These are phyloP conservation scores for Harpagifer antarcticus DNA, from an alignment of 2,797 vertebrate species.

Conservation along the genomic window DNA sequence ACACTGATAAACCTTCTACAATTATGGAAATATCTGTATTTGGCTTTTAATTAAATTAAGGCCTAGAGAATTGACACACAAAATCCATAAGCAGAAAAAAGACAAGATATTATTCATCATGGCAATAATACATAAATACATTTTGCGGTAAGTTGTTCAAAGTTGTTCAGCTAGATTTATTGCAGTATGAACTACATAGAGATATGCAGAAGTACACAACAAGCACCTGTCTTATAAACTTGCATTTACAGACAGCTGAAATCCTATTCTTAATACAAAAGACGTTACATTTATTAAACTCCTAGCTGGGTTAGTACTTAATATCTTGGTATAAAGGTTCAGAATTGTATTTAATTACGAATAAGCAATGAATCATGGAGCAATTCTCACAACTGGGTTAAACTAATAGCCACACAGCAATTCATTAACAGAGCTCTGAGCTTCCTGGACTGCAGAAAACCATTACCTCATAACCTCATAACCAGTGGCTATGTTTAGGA, in stretches of 20 bases:
- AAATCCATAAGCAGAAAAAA: too few relatives aligned
- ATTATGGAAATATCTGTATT: conserved; percentile 5
- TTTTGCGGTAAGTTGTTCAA: too few relatives aligned
- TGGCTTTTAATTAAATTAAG: neutral
- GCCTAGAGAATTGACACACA: too few relatives aligned
- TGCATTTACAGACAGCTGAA: too few relatives aligned
- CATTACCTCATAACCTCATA: neutral
- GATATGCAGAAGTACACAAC: too few relatives aligned
- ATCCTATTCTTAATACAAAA: neutral
- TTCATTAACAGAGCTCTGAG: neutral
- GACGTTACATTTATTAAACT: neutral
- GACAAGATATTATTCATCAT: too few relatives aligned
- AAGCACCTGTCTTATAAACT: too few relatives aligned
- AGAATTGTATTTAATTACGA: neutral
- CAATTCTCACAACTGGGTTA: neutral
- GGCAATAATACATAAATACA: too few relatives aligned
- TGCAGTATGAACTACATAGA: too few relatives aligned
- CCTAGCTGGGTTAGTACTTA: neutral
- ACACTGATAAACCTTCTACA: neutral
- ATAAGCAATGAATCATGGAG: neutral
- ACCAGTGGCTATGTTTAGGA: neutral
- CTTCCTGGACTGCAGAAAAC: neutral
- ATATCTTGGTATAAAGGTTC: neutral
- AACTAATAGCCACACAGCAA: neutral
- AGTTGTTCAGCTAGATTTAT: too few relatives aligned